Percentiles rank a stretch among this genome's conserved stretches.
These are phyloP conservation scores for Chiroxiphia lanceolata DNA, from an alignment of 2,797 vertebrate species.

Conservation along the genomic window DNA sequence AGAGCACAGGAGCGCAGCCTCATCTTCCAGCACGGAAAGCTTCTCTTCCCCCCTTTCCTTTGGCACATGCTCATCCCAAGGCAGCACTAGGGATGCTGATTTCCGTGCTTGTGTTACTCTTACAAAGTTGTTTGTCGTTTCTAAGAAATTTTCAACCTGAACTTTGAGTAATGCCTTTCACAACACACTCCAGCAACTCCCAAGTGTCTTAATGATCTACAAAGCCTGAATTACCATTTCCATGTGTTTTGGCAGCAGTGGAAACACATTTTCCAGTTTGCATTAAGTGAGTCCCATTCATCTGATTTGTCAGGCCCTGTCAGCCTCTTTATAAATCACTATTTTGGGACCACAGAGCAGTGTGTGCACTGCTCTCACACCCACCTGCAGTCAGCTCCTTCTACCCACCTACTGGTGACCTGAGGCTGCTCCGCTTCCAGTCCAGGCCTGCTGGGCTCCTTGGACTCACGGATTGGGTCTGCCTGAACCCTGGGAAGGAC, in stretches of 20 bases:
- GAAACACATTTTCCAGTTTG: not conserved
- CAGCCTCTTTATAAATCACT: not conserved
- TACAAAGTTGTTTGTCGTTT: not conserved
- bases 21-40: not conserved
- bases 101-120: not conserved
- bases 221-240: not conserved
- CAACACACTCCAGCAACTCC: not conserved
- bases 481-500: not conserved
- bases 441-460: not conserved
- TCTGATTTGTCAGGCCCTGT: not conserved
- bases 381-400: not conserved
- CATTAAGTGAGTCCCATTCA: not conserved
- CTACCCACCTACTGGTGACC: not conserved
- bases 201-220: not conserved
- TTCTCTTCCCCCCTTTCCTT: not conserved
- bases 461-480: accelerated
- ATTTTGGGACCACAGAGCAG: not conserved
- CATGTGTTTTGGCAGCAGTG: not conserved
- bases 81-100: not conserved
- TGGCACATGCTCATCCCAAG: not conserved
- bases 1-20: not conserved
- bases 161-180: not conserved
- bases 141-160: constrained; percentile 2
- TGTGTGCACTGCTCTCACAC: not conserved
- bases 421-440: not conserved